Evolutionary conservation across 53 echinoderm and acorn worm genomes (phyloP).

Genomic region (Actinopyga echinites): DNA sequence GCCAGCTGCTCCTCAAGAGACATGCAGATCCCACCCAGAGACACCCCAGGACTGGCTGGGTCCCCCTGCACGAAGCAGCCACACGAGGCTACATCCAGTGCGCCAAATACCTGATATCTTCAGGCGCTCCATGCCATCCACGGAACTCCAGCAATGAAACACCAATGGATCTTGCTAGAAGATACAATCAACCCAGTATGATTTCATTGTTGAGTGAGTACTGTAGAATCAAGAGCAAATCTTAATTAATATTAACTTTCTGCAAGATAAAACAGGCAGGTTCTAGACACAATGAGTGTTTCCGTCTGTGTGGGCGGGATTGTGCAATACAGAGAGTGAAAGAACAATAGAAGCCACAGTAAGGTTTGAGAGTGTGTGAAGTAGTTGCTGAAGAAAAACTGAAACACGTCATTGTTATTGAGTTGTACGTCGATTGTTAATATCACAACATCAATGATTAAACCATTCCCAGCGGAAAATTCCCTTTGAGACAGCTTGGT

Average conservation of each 20-base stretch:
- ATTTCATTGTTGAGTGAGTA: slow-evolving; percentile 72
- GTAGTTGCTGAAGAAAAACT: too few relatives aligned
- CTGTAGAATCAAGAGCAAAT: not conserved
- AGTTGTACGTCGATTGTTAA: too few relatives aligned
- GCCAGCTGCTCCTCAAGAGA: slow-evolving; percentile 60
- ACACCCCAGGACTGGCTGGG: slow-evolving; percentile 96
- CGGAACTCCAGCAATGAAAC: slow-evolving; percentile 91
- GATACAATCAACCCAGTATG: slow-evolving; percentile 69
- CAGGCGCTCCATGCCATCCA: slow-evolving; percentile 84
- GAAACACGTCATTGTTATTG: too few relatives aligned
- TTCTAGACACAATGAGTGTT: too few relatives aligned
- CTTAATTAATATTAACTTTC: not conserved
- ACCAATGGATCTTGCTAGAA: slow-evolving; percentile 74
- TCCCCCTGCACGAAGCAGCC: slow-evolving; percentile 92
- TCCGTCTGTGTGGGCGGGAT: too few relatives aligned
- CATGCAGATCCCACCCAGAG: slow-evolving; percentile 86
- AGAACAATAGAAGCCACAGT: too few relatives aligned
- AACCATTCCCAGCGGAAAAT: too few relatives aligned
- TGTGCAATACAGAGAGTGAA: too few relatives aligned
- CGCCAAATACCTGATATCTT: slow-evolving; percentile 66
- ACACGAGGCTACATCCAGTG: slow-evolving; percentile 79
- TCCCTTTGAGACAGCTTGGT: too few relatives aligned
- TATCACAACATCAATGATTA: too few relatives aligned
- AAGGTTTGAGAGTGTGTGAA: too few relatives aligned
- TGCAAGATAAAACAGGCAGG: not conserved